Evolutionary conservation across 2,888 invertebrate genomes (phyloP), one percentile per base, ranked within the genome.

Genomic region (Schizaphis graminum): DNA sequence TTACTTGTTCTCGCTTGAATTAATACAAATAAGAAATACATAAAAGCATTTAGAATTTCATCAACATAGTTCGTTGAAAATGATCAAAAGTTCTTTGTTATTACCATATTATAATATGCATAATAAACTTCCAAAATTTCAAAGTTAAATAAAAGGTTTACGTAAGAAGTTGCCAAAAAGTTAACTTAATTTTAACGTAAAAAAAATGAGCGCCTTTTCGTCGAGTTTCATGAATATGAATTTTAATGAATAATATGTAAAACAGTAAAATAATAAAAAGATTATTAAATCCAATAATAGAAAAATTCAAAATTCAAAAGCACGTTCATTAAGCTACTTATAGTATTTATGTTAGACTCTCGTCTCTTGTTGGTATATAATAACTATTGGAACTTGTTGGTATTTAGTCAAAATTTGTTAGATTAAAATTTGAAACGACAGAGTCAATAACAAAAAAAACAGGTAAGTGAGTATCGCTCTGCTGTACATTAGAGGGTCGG

Each of bases 61-160:
- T 77, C 35, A 77, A 77, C 21, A 77, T 77, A 21, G 35, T 77
- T 77, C 35, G 77, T 77, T 21, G 35, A 77, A 77, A 35, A 35
- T 41, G 21, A 35, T 77, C 77, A 77, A 77, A 77, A 77, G 77
- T 77, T 77, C 35, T 35, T 77, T 77, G 77, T 35, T 77, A 77
- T 77, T 77, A 8, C 21, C 21, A 77, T 24, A 77, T 77, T 77
- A 77, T 77, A 77, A 77, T 35, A 35, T 35, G 35, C 35, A 77
- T 77, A 35, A 35, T 77, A 7, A 77, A 77, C 35, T 77, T 77
- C 8, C 21, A 77, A 35, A 77, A 35, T 77, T 35, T 67, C 13
- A 67, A 67, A n/a, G 67, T 67, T 35, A 77, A 77, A 85, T 44
- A 85, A 85, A 85, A 85, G 26, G 85, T 44, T 44, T 85, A 85